Evolutionary conservation across 2,113 vertebrate species (phyloP).

Genomic region (Eonycteris spelaea): DNA sequence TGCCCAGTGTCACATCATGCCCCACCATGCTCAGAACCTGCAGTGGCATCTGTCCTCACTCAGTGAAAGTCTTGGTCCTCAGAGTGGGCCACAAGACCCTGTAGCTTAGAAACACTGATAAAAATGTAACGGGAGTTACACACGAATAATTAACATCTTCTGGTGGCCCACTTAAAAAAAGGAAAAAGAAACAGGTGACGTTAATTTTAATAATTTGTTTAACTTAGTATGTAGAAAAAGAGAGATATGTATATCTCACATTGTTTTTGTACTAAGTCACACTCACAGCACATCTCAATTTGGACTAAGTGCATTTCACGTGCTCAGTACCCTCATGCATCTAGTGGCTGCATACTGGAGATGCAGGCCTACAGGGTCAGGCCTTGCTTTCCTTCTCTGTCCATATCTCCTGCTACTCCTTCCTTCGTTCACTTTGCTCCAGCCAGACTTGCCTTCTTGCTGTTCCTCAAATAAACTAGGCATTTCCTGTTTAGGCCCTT

Average conservation of each 20-base stretch:
- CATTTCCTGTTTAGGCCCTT: background rate
- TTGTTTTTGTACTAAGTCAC: background rate
- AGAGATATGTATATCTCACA: background rate
- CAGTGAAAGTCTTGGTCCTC: background rate
- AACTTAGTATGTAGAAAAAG: background rate
- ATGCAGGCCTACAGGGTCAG: rapidly evolving
- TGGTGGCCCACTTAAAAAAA: background rate
- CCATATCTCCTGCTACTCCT: background rate
- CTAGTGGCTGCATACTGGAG: rapidly evolving
- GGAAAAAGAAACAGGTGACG: background rate
- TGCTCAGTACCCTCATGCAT: rapidly evolving
- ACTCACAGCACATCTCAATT: background rate
- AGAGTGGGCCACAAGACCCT: too few species aligned
- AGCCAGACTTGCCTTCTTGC: background rate
- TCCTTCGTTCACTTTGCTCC: background rate
- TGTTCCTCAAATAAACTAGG: background rate
- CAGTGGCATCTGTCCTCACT: background rate
- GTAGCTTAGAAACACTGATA: background rate
- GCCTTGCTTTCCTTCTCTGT: background rate
- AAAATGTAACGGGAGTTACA: background rate
- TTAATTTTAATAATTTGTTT: background rate
- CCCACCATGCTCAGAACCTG: background rate
- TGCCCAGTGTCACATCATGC: background rate
- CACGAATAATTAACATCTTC: background rate
- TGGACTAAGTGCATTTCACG: background rate